These are phyloP conservation scores for Carassius carassius DNA, from an alignment of 2,113 vertebrate species.

Conservation along the genomic window DNA sequence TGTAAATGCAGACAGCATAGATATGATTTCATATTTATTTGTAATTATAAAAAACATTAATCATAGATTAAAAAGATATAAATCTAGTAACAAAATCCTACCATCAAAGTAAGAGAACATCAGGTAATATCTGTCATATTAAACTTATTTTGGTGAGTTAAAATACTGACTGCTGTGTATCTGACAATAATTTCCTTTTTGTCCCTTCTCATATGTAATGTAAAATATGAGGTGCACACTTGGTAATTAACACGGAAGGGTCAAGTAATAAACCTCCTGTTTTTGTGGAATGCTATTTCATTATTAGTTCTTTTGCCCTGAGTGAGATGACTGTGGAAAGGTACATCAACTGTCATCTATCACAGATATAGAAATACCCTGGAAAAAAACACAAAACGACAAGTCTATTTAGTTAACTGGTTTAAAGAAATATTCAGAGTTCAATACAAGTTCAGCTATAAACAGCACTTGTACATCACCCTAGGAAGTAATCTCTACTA, in stretches of 20 bases:
- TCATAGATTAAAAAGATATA: not conserved
- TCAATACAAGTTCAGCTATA: not conserved
- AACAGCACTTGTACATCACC: not conserved
- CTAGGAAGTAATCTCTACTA: not conserved
- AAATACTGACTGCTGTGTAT: not conserved
- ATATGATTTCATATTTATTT: not conserved
- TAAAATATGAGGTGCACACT: not conserved
- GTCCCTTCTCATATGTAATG: not conserved
- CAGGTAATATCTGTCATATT: not conserved
- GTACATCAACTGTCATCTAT: not conserved
- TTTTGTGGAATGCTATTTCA: not conserved
- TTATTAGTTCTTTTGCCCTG: not conserved
- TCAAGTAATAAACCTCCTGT: slow-evolving; percentile 11
- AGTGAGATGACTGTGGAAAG: not conserved
- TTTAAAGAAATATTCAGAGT: not conserved
- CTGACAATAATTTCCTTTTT: not conserved
- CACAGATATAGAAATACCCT: not conserved
- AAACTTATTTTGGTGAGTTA: not conserved
- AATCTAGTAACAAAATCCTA: not conserved
- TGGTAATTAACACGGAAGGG: not conserved
- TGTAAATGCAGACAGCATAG: not conserved
- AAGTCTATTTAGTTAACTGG: not conserved
- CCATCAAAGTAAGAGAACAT: not conserved
- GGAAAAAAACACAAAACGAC: not conserved
- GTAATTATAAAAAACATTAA: not conserved